These are phyloP conservation scores for Hypomecis punctinalis DNA, from an alignment of 2,888 invertebrate genomes.

Conservation along the genomic window DNA sequence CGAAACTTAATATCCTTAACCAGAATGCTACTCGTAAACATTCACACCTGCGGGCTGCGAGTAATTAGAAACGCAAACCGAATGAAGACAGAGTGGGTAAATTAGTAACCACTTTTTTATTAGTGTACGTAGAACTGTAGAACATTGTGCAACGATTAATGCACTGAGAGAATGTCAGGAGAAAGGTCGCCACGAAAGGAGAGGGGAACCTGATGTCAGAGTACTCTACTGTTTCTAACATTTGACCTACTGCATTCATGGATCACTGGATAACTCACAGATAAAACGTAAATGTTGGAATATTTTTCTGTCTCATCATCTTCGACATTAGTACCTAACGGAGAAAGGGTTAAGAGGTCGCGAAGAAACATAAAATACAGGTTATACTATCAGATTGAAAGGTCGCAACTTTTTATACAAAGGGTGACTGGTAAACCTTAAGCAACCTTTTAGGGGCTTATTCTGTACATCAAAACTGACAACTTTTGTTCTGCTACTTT, in stretches of 20 bases:
- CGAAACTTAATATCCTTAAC: too few relatives aligned
- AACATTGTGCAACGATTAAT: constrained; percentile 25
- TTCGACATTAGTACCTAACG: background rate
- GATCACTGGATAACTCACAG: background rate
- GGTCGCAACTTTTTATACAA: too few relatives aligned
- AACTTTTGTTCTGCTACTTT: too few relatives aligned
- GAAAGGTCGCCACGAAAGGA: constrained; percentile 34
- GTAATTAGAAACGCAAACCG: constrained; percentile 12
- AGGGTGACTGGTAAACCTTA: too few relatives aligned
- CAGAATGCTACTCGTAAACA: constrained; percentile 12
- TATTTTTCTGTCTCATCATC: background rate
- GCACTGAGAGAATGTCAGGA: constrained; percentile 33
- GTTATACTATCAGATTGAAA: too few relatives aligned
- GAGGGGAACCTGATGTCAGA: background rate
- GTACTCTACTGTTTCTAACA: background rate
- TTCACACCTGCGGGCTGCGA: background rate
- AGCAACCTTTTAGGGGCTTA: too few relatives aligned
- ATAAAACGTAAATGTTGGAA: background rate
- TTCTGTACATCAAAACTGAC: too few relatives aligned
- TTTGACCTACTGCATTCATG: constrained; percentile 4
- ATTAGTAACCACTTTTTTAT: background rate
- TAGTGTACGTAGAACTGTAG: background rate
- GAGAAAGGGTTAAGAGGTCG: too few relatives aligned
- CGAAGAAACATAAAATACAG: too few relatives aligned
- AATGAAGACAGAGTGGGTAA: background rate